These are phyloP conservation scores for Prenolepis imparis DNA, from an alignment of 2,888 invertebrate species.

Conservation along the genomic window DNA sequence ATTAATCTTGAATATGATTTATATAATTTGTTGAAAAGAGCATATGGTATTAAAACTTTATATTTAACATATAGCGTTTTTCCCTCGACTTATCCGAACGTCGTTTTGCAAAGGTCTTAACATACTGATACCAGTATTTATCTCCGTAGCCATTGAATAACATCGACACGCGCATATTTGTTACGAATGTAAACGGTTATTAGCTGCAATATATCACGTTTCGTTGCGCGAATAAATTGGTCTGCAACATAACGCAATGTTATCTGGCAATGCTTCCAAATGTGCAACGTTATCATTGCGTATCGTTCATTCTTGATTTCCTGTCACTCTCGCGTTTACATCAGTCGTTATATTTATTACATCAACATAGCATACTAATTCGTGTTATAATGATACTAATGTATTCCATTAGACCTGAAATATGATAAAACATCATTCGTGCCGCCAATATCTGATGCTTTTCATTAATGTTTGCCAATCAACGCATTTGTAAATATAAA, in stretches of 20 bases:
- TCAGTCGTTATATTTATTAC: slow-evolving; percentile 43
- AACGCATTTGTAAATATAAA: neutral
- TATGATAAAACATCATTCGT: neutral
- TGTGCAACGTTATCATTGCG: slow-evolving; percentile 46
- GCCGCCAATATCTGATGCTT: slow-evolving; percentile 12
- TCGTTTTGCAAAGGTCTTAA: slow-evolving; percentile 21
- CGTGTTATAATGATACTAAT: slow-evolving; percentile 34
- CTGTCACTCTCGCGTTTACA: slow-evolving; percentile 14
- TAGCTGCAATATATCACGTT: slow-evolving; percentile 43
- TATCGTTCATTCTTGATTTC: slow-evolving; percentile 49
- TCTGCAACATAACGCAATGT: slow-evolving; percentile 26
- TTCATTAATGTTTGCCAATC: neutral
- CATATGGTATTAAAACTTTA: neutral
- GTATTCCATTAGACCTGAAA: neutral
- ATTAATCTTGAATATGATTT: slow-evolving; percentile 14
- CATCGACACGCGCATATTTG: slow-evolving; percentile 27
- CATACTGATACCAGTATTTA: slow-evolving; percentile 28
- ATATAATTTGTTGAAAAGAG: neutral
- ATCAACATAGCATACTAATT: slow-evolving; percentile 17
- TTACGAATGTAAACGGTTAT: slow-evolving; percentile 39
- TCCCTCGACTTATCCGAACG: slow-evolving; percentile 13
- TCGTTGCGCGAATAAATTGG: slow-evolving; percentile 39
- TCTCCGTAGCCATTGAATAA: slow-evolving; percentile 31
- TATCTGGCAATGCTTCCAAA: slow-evolving; percentile 45
- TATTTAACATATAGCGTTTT: slow-evolving; percentile 9